Conservation (phyloP, 2,797 vertebrate species). For the Pipistrellus pipistrellus region DNA sequence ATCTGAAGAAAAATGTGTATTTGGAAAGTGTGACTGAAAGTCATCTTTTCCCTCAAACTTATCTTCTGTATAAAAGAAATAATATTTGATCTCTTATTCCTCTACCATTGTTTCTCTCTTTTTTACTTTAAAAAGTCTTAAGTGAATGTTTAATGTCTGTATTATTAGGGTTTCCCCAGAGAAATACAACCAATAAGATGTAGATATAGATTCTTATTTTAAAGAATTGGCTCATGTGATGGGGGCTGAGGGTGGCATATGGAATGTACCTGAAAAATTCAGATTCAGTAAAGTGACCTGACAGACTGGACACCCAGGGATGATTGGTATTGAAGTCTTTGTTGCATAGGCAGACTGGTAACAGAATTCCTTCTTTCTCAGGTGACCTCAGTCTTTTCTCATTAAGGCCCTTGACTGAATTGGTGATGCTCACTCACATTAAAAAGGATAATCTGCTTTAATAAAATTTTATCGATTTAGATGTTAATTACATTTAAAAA, state of each 20-base stretch:
- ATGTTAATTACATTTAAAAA: not conserved
- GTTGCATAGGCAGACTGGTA: not conserved
- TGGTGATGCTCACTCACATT: not conserved
- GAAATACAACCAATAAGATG: not conserved
- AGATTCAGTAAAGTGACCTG: not conserved
- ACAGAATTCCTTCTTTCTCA: not conserved
- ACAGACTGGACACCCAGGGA: not conserved
- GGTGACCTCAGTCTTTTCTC: not conserved
- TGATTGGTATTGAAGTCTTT: not conserved
- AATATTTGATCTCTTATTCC: not conserved
- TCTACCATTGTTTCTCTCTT: not conserved
- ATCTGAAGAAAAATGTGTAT: not conserved
- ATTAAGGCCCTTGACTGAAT: not conserved
- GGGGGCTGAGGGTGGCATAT: not conserved
- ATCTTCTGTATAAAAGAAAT: not conserved
- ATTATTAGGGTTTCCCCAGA: not conserved
- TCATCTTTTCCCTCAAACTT: conserved; percentile 19
- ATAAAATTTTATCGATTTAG: not conserved
- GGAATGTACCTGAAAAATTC: not conserved
- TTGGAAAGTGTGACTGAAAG: not conserved
- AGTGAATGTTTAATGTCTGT: not conserved
- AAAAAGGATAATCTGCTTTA: not conserved
- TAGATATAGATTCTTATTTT: not conserved
- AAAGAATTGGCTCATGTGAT: not conserved
- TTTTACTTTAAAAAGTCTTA: conserved; percentile 3